phyloP scores from a whole-genome alignment of 2,888 invertebrate genomes.

The Zaprionus obscuricornis region DNA sequence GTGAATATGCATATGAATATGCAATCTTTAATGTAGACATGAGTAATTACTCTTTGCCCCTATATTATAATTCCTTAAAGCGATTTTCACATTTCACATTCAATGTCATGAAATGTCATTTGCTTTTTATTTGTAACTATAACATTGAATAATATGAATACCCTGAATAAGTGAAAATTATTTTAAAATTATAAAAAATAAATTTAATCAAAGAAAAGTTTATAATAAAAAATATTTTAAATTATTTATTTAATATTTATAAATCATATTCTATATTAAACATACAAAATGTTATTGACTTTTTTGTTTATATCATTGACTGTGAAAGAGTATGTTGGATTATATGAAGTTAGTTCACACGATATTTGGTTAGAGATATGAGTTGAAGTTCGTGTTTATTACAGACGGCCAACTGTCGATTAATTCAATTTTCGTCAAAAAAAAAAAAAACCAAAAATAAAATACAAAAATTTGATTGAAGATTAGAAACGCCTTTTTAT shows the following conservation, averaged over 20 bases:
- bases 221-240: too few species aligned
- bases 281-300: too few species aligned
- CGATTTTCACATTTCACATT: not conserved
- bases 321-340: too few species aligned
- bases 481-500: constrained; percentile 72
- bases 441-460: not conserved
- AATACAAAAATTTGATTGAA: constrained; percentile 44
- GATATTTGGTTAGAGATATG: constrained; percentile 68
- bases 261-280: too few species aligned
- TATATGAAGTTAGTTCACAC: too few species aligned
- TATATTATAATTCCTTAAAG: not conserved
- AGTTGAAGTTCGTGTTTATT: constrained; percentile 2
- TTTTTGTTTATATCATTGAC: too few species aligned
- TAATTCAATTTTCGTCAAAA: constrained; percentile 70
- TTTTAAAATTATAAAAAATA: too few species aligned
- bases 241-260: too few species aligned
- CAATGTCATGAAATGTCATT: constrained; percentile 1
- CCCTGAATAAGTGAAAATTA: too few species aligned
- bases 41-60: constrained; percentile 18
- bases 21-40: constrained; percentile 16
- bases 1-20: constrained; percentile 44
- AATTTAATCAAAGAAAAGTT: too few species aligned
- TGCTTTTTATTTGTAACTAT: not conserved
- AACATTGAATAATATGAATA: too few species aligned
- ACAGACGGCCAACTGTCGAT: constrained; percentile 42